phyloP scores from a whole-genome alignment of 2,797 vertebrate genomes.

The Malurus leucopterus region DNA sequence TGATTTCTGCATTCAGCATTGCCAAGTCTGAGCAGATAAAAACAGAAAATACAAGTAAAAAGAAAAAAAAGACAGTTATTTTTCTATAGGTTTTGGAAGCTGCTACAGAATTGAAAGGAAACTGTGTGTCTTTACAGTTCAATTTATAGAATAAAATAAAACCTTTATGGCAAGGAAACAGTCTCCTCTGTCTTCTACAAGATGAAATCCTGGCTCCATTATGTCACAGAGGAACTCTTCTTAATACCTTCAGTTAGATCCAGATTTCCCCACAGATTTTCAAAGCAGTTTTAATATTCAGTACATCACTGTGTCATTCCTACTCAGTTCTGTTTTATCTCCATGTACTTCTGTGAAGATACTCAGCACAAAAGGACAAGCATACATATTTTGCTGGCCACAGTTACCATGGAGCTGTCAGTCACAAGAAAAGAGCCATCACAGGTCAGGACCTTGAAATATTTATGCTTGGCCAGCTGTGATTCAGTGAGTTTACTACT shows the following conservation, averaged over 20 bases:
- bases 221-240: not conserved
- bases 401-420: not conserved
- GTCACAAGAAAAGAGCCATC: not conserved
- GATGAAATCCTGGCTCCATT: not conserved
- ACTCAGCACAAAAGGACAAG: not conserved
- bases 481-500: not conserved
- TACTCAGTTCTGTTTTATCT: not conserved
- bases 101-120: not conserved
- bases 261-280: not conserved
- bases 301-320: not conserved
- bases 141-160: not conserved
- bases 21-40: not conserved
- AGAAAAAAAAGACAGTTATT: not conserved
- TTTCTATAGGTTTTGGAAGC: not conserved
- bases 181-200: not conserved
- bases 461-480: not conserved
- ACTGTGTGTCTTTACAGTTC: not conserved
- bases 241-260: not conserved
- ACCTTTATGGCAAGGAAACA: not conserved
- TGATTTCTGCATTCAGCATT: not conserved
- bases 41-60: not conserved
- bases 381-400: not conserved
- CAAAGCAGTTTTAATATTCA: conserved; percentile 1
- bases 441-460: not conserved
- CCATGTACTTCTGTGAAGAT: not conserved